These are phyloP conservation scores for Solen grandis DNA, from an alignment of 1,140 invertebrate species.

Conservation along the genomic window DNA sequence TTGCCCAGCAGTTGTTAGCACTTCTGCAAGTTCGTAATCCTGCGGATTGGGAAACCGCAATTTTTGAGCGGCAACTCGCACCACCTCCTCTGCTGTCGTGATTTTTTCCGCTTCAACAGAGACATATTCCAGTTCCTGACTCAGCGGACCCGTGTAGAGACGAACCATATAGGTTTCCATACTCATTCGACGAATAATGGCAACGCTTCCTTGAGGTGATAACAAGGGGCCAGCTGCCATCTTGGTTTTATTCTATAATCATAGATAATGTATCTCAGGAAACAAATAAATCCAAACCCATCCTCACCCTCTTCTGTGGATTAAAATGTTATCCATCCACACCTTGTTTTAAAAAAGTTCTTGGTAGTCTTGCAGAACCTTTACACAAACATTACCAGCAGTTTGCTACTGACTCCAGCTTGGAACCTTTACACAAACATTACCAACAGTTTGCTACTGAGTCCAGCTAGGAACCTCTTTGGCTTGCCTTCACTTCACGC, in stretches of 20 bases:
- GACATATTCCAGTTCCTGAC: conserved; percentile 93
- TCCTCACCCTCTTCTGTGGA: no score
- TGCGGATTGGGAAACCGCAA: conserved; percentile 86
- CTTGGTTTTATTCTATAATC: background rate
- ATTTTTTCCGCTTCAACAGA: conserved; percentile 96
- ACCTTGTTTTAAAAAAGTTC: no score
- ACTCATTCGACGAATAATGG: conserved; percentile 70
- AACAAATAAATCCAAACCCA: no score
- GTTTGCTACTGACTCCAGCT: no score
- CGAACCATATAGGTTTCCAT: conserved; percentile 84
- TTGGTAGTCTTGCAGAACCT: no score
- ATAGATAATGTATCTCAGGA: no score
- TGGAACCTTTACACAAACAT: no score
- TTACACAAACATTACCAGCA: no score
- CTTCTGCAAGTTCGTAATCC: conserved; percentile 95
- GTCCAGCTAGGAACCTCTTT: no score
- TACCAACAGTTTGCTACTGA: no score
- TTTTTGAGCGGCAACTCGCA: conserved; percentile 91
- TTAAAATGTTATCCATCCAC: no score
- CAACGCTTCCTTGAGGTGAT: conserved; percentile 31
- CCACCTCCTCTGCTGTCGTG: conserved; percentile 93
- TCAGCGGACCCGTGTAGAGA: conserved; percentile 94
- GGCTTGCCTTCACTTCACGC: no score
- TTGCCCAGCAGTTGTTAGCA: conserved; percentile 87
- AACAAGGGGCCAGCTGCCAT: background rate